These are phyloP conservation scores for Anagyrus pseudococci DNA, from an alignment of 2,888 invertebrate species.

Conservation along the genomic window DNA sequence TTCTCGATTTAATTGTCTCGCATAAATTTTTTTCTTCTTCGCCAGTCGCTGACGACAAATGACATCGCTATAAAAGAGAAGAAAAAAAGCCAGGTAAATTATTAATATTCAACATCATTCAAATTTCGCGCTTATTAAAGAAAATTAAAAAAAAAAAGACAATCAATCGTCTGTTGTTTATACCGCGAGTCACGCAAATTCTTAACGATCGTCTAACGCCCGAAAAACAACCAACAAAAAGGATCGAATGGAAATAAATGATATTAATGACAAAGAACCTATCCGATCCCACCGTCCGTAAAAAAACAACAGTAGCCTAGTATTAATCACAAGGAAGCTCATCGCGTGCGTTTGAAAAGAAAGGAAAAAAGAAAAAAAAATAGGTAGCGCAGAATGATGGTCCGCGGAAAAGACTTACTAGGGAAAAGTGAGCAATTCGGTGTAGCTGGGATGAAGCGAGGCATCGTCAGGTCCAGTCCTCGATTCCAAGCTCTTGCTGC, in stretches of 20 bases:
- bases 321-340: background rate
- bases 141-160: background rate
- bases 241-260: too few relatives aligned
- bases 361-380: background rate
- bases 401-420: slow-evolving; percentile 64
- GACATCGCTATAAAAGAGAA: slow-evolving; percentile 63
- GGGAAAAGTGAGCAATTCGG: slow-evolving; percentile 64
- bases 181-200: too few relatives aligned
- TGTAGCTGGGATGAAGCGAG: slow-evolving; percentile 70
- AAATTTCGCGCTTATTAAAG: background rate
- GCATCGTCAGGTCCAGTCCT: slow-evolving; percentile 58
- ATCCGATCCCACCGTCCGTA: too few relatives aligned
- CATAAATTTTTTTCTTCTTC: slow-evolving; percentile 62
- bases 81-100: background rate
- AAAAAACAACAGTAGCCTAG: too few relatives aligned
- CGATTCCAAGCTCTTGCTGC: too few relatives aligned
- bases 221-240: too few relatives aligned
- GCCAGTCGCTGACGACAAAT: slow-evolving; percentile 71
- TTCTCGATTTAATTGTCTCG: slow-evolving; percentile 68
- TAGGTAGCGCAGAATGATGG: background rate
- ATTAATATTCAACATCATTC: background rate
- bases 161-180: background rate
- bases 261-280: too few relatives aligned
- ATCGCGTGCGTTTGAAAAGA: too few relatives aligned
- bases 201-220: too few relatives aligned